A percentile compares a stretch with the other conserved stretches of the same genome.
Conservation (phyloP, 2,797 vertebrate genomes). For the Echiichthys vipera region DNA sequence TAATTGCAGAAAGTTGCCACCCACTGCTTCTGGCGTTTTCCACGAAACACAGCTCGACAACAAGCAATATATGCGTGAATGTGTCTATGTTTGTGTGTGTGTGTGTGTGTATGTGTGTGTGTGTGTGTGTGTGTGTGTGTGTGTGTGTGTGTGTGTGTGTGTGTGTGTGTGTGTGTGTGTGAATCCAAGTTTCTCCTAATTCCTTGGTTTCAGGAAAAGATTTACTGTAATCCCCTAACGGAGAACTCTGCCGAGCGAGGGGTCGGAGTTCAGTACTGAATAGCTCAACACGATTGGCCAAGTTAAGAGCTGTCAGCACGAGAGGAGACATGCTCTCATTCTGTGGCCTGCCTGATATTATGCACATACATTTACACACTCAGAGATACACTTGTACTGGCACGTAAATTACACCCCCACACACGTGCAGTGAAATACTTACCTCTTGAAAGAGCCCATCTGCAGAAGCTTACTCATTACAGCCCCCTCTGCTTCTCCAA, state of each 20-base stretch:
- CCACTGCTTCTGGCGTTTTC: slow-evolving; percentile 63
- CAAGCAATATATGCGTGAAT: slow-evolving; percentile 28
- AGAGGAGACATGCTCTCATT: slow-evolving; percentile 71
- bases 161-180: slow-evolving; percentile 30
- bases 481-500: slow-evolving; percentile 95
- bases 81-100: slow-evolving; percentile 22
- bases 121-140: slow-evolving; percentile 26
- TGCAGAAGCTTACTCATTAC: slow-evolving; percentile 96
- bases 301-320: slow-evolving; percentile 76
- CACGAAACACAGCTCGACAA: slow-evolving; percentile 47
- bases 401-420: slow-evolving; percentile 3
- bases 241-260: slow-evolving; percentile 66
- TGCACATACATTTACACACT: slow-evolving; percentile 51
- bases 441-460: slow-evolving; percentile 99
- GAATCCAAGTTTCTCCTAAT: slow-evolving; percentile 64
- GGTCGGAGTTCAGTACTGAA: slow-evolving; percentile 74
- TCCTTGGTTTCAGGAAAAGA: slow-evolving; percentile 76
- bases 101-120: slow-evolving; percentile 35
- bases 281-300: slow-evolving; percentile 73
- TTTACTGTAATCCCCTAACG: slow-evolving; percentile 79
- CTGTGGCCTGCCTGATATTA: slow-evolving; percentile 53
- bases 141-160: slow-evolving; percentile 17
- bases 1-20: slow-evolving; percentile 63
- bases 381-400: not conserved
- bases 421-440: slow-evolving; percentile 65